Evolutionary conservation across 2,113 vertebrate species (phyloP).

Genomic region (Perca schrenkii): DNA sequence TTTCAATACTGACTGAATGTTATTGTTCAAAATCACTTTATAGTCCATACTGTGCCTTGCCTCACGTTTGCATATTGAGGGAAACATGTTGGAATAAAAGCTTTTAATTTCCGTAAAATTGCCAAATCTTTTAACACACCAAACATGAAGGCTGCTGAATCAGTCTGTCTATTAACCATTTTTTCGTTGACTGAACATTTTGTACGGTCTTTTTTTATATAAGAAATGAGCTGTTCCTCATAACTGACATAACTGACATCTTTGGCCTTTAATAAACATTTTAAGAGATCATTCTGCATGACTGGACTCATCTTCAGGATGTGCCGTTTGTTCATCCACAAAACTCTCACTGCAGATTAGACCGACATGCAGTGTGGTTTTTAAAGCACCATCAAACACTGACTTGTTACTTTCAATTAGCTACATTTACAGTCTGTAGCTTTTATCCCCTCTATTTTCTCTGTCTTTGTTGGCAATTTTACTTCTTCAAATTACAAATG

Average conservation of each 20-base stretch:
- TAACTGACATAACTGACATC: conserved; percentile 4
- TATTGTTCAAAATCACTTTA: background rate
- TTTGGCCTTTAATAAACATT: conserved; percentile 21
- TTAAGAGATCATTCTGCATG: conserved; percentile 16
- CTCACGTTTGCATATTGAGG: background rate
- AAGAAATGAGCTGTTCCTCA: background rate
- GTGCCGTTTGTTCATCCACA: conserved; percentile 40
- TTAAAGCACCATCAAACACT: conserved; percentile 18
- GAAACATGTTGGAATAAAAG: background rate
- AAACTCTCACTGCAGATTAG: conserved; percentile 9
- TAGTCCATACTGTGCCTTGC: background rate
- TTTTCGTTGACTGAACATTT: conserved; percentile 21
- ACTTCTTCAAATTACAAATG: background rate
- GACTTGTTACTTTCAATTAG: conserved; percentile 15
- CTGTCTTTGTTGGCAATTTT: background rate
- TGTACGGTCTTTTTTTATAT: background rate
- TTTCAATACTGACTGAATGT: no score
- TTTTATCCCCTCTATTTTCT: conserved; percentile 1
- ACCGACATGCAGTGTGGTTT: conserved; percentile 21
- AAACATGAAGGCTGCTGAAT: background rate
- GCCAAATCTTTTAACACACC: background rate
- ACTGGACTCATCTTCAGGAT: background rate
- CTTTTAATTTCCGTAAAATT: background rate
- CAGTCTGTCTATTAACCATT: background rate
- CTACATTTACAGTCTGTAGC: conserved; percentile 24